Base-by-base conservation (phyloP, 1,140 invertebrate species). In the Tribolium madens region DNA sequence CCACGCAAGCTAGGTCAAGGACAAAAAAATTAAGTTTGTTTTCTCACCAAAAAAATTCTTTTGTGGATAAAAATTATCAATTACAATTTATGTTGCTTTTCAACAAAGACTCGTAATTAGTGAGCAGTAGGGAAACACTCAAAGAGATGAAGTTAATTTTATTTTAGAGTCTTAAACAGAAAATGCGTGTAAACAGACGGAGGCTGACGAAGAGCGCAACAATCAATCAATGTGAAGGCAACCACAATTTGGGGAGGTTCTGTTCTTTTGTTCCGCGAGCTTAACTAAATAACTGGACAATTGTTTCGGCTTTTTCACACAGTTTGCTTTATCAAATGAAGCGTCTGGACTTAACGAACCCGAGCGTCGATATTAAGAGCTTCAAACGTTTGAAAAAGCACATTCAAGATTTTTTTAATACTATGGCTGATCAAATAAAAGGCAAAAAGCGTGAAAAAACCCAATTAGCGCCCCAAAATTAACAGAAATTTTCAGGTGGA, bases 271-370 rank as follows among this genome's bases (percentile, higher is more conserved):
- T 64, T 64, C 26, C 57, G 21, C 26, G 31, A 18, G 26, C 57
- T 64, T 64, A 64, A 64, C 57, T 64, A 64, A 64, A 64, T 64
- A 64, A 64, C 57, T 64, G 57, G 57, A 64, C 57, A 64, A 64
- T 64, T 64, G 57, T 64, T 64, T 64, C n/a, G 57, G 21, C 18
- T 64, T 64, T 64, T 64, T 64, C 57, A 36, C 57, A 64, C 57
- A 64, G 57, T 64, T 57, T 64, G 12, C 57, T 64, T 26, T 26
- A 64, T 33, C 21, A 64, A 64, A 64, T 64, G 57, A 33, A 64
- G 57, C 57, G 26, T 31, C 57, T 33, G 57, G 9, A 64, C 21
- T 31, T 64, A 64, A 64, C 26, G 10, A 64, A 64, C 6, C 33
- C 33, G 6, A 36, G 33, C 33, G 33, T 36, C 33, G 10, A 36